phyloP scores from a whole-genome alignment of 2,888 invertebrate genomes.

The Crepidodera aurea region DNA sequence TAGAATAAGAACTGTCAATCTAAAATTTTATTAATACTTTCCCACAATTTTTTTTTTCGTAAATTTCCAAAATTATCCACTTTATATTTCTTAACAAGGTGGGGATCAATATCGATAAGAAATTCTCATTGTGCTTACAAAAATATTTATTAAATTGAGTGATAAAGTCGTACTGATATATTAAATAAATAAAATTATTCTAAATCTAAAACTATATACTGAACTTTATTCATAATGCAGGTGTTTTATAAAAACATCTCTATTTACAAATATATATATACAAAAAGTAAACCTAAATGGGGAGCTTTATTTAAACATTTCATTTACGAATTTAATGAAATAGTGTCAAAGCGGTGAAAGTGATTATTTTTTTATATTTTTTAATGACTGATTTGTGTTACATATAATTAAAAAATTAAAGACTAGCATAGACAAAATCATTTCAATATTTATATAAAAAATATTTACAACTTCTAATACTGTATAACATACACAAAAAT shows the following conservation, averaged over 20 bases:
- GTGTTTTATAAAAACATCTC: conserved; percentile 29
- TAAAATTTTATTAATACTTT: no score
- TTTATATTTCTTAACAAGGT: no score
- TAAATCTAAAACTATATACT: not conserved
- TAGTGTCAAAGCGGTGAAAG: not conserved
- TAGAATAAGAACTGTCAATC: no score
- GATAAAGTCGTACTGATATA: conserved; percentile 41
- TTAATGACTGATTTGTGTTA: not conserved
- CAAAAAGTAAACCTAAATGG: not conserved
- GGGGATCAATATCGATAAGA: no score
- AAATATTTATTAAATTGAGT: conserved; percentile 6
- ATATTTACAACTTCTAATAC: conserved; percentile 2
- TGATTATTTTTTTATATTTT: not conserved
- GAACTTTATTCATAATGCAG: conserved; percentile 2
- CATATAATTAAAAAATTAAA: not conserved
- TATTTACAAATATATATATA: not conserved
- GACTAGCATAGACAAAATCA: conserved; percentile 1
- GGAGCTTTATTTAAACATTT: not conserved
- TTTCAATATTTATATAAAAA: not conserved
- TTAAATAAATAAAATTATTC: conserved; percentile 24
- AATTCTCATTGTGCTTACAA: conserved; percentile 14
- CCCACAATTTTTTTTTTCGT: no score
- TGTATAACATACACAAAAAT: not conserved
- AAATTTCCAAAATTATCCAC: no score
- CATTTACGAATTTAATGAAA: no score